Evolutionary conservation across 2,888 invertebrate genomes (phyloP).

Genomic region (Ferrisia virgata): DNA sequence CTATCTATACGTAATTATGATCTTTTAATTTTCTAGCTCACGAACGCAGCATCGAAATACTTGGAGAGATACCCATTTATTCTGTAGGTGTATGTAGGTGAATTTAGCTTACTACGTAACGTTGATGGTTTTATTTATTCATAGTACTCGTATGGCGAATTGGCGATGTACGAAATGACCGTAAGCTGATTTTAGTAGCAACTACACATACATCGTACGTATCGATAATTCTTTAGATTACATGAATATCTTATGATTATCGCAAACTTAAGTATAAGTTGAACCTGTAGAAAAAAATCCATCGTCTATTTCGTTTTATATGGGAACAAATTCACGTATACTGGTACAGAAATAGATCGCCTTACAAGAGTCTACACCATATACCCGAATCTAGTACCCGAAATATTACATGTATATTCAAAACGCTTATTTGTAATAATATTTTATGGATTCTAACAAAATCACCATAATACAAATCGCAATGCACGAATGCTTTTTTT

Average conservation of each 20-base stretch:
- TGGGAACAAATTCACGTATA: not conserved
- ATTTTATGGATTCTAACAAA: not conserved
- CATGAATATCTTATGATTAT: conserved; percentile 19
- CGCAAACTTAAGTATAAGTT: not conserved
- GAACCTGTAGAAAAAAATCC: not conserved
- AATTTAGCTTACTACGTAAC: not conserved
- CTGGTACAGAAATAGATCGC: no score
- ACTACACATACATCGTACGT: not conserved
- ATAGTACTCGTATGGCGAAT: not conserved
- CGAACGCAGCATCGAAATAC: not conserved
- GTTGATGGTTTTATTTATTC: conserved; percentile 1
- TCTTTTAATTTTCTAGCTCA: conserved; percentile 8
- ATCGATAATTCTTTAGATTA: not conserved
- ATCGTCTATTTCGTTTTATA: not conserved
- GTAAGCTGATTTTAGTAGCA: conserved; percentile 5
- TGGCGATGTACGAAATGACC: not conserved
- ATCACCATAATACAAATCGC: not conserved
- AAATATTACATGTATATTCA: no score
- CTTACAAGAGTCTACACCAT: no score
- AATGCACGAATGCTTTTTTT: no score
- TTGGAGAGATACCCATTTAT: no score
- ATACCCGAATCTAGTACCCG: no score
- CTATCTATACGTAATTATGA: no score
- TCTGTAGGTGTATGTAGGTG: no score
- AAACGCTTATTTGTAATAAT: not conserved